Conservation (phyloP, 2,888 invertebrate species). For the Incurvaria masculella region DNA sequence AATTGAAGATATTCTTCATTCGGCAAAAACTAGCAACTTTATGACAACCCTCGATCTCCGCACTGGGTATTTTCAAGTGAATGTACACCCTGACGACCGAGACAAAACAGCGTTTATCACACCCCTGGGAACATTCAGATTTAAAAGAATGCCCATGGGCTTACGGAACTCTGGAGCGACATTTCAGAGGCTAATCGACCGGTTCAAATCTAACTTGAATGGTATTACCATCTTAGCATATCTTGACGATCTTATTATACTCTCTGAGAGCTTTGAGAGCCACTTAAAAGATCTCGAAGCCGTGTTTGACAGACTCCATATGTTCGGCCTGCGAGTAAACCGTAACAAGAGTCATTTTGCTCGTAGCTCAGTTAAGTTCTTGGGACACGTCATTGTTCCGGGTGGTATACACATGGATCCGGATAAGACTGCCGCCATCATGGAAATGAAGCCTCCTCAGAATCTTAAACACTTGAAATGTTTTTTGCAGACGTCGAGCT, state of each 20-base stretch:
- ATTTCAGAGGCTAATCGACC: constrained; percentile 18
- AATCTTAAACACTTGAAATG: constrained; percentile 19
- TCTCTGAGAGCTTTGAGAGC: constrained; percentile 3
- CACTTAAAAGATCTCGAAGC: too few species aligned
- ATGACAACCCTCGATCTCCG: constrained; percentile 21
- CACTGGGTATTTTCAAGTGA: constrained; percentile 21
- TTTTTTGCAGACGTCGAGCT: constrained; percentile 22
- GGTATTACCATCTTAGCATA: constrained; percentile 10
- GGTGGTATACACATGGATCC: constrained; percentile 21
- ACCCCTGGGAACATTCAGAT: constrained; percentile 14
- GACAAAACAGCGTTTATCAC: constrained; percentile 17
- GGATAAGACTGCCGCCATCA: constrained; percentile 20
- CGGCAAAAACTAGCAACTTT: constrained; percentile 19
- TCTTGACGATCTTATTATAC: constrained; percentile 7
- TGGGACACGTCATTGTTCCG: constrained; percentile 19
- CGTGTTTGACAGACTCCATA: constrained; percentile 8
- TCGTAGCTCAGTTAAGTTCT: constrained; percentile 16
- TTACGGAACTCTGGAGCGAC: constrained; percentile 17
- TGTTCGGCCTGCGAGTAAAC: constrained; percentile 16
- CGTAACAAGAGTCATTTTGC: constrained; percentile 16
- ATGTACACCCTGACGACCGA: constrained; percentile 10
- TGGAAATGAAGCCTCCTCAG: constrained; percentile 14
- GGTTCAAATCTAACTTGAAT: constrained; percentile 12
- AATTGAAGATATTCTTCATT: constrained; percentile 21
- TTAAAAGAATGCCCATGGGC: constrained; percentile 18